phyloP scores from a whole-genome alignment of 2,888 invertebrate genomes.

The Pristionchus arcanus region DNA sequence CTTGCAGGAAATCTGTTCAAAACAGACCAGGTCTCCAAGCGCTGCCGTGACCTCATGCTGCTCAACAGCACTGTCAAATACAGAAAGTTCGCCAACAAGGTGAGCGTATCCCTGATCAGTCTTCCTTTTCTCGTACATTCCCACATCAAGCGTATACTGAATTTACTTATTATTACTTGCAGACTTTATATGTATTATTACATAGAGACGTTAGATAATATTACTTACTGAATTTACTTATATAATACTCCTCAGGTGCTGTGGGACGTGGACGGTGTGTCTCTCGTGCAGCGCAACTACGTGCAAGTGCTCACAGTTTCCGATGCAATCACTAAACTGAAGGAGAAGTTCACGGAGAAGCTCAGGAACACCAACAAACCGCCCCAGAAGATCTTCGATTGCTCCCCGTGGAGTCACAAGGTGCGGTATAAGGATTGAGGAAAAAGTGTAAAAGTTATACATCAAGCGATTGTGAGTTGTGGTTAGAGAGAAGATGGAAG shows the following conservation, averaged over 20 bases:
- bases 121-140: too few relatives aligned
- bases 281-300: conserved; percentile 53
- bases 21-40: conserved; percentile 64
- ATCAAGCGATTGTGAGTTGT: too few relatives aligned
- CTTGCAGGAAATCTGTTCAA: conserved; percentile 65
- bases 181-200: too few relatives aligned
- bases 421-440: background rate
- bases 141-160: background rate
- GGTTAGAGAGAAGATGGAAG: too few relatives aligned
- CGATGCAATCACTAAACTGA: conserved; percentile 57
- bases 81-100: conserved; percentile 64
- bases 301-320: conserved; percentile 58
- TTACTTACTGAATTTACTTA: background rate
- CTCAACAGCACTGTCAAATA: conserved; percentile 62
- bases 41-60: conserved; percentile 64
- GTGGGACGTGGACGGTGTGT: conserved; percentile 60
- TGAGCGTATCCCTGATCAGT: too few relatives aligned
- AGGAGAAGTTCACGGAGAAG: conserved; percentile 47
- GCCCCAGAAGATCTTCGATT: conserved; percentile 55
- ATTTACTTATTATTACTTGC: too few relatives aligned
- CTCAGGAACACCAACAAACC: background rate
- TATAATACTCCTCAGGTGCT: background rate
- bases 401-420: conserved; percentile 62
- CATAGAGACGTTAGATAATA: too few relatives aligned
- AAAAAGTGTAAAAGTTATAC: too few relatives aligned